Conservation (phyloP, 1,140 invertebrate species). For the Sminthurides bifidus region DNA sequence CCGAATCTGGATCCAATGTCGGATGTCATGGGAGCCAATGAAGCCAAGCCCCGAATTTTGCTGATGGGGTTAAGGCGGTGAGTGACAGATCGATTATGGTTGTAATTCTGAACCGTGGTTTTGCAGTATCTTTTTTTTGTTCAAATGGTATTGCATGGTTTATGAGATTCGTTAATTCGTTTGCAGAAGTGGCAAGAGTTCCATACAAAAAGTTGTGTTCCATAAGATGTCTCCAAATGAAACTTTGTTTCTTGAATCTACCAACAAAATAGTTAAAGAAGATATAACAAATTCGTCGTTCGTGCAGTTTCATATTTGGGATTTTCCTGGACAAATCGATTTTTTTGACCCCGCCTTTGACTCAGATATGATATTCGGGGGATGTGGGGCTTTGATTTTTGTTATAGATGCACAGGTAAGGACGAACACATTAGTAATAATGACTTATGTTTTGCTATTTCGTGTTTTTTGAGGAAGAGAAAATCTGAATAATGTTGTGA, state of each 20-base stretch:
- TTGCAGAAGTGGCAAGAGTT: constrained; percentile 94
- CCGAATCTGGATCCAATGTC: constrained; percentile 49
- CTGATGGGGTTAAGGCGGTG: constrained; percentile 90
- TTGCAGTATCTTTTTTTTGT: background rate
- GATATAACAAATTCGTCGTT: constrained; percentile 80
- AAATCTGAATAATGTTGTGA: background rate
- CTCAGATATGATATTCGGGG: constrained; percentile 86
- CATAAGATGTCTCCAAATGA: constrained; percentile 99
- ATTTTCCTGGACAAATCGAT: constrained; percentile 97
- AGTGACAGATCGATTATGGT: background rate
- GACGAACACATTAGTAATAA: too few relatives aligned
- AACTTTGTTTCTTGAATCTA: constrained; percentile 96
- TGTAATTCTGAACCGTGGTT: background rate
- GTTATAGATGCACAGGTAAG: constrained; percentile 94
- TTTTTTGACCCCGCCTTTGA: constrained; percentile 95
- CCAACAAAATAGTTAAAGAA: constrained; percentile 68
- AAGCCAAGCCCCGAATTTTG: constrained; percentile 81
- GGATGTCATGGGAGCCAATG: constrained; percentile 46
- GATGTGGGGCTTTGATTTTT: constrained; percentile 92
- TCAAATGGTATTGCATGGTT: background rate
- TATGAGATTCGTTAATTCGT: constrained; percentile 1
- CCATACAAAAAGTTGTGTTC: constrained; percentile 99
- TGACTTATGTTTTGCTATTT: too few relatives aligned
- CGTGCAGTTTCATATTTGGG: constrained; percentile 99
- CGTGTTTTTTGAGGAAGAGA: background rate